Evolutionary conservation across 2,888 invertebrate species (phyloP), one percentile per base, ranked within the genome.

Genomic region (Ochropleura plecta): DNA sequence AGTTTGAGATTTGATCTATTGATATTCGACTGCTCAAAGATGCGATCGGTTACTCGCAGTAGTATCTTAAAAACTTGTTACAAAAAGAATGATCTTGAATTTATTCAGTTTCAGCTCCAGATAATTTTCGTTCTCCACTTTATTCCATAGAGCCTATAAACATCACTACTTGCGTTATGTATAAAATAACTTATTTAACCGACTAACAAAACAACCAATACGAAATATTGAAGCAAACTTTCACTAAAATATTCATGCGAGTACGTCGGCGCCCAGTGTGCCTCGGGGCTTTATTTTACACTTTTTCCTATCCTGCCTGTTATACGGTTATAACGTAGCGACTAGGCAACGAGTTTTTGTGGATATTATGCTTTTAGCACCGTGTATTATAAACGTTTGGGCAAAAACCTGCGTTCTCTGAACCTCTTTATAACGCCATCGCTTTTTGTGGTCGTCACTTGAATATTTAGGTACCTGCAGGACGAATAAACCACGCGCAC

Each of bases 311-410:
- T 91, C 90, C 86, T 79, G 88, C 85, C 86, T 77, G 92, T 92
- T 93, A 92, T 91, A 91, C 88, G 89, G 92, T 92, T 92, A 93
- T 92, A 92, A 92, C 91, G 90, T 88, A 86, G 88, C 85, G 88
- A 85, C 90, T 89, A 90, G 91, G 88, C 89, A 80, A 83, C 87
- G 90, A 92, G 90, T 95, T 95, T 95, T 95, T 95, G 94, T 89
- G 91, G 90, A 92, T 93, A 95, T 94, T 93, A 95, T 95, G 94
- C 93, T 94, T 94, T 94, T 94, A 95, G 91, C 93, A 88, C 90
- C 92, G 90, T 90, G 92, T 93, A 94, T 93, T 93, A 94, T 93
- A 91, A 93, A 90, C 92, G 94, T 90, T 92, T 88, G 90, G 91
- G 66, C 67, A 82, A 92, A 94, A 93, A 92, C 90, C 87, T 84